Percentiles rank a stretch among this genome's conserved stretches.
Conservation (phyloP, 2,113 vertebrate species). For the Rhinichthys klamathensis region DNA sequence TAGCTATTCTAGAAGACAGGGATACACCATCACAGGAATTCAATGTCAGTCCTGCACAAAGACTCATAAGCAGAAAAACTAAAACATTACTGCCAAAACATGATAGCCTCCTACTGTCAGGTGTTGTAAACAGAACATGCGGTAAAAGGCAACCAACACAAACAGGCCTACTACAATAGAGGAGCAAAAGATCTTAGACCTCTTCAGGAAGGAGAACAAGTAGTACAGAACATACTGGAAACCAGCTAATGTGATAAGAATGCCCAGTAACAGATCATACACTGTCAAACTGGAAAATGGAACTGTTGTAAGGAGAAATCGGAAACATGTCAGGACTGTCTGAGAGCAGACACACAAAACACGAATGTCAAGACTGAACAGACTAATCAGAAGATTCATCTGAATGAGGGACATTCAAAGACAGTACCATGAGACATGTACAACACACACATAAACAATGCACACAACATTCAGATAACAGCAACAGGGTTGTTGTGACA, state of each 20-base stretch:
- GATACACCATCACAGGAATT: too few species aligned
- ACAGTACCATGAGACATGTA: too few species aligned
- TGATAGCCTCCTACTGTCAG: constrained; percentile 23
- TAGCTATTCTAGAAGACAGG: constrained; percentile 25
- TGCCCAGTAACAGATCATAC: constrained; percentile 6
- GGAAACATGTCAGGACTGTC: constrained; percentile 21
- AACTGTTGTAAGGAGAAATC: constrained; percentile 37
- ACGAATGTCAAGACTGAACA: neutral
- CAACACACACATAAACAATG: neutral
- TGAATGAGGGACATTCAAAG: constrained; percentile 1
- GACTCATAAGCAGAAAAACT: constrained; percentile 29
- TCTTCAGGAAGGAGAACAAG: neutral
- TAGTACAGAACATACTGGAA: neutral
- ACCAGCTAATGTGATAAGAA: neutral
- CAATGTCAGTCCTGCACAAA: constrained; percentile 41
- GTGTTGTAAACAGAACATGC: neutral
- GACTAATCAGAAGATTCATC: neutral
- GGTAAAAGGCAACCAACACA: neutral
- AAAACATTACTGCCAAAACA: constrained; percentile 27
- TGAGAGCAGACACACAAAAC: constrained; percentile 3
- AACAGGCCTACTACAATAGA: constrained; percentile 7
- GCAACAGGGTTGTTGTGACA: neutral
- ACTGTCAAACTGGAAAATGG: constrained; percentile 20
- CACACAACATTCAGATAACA: neutral
- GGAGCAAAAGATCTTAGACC: constrained; percentile 19